These are phyloP conservation scores for Lepus americanus DNA, from an alignment of 2,113 vertebrate genomes.

Conservation along the genomic window DNA sequence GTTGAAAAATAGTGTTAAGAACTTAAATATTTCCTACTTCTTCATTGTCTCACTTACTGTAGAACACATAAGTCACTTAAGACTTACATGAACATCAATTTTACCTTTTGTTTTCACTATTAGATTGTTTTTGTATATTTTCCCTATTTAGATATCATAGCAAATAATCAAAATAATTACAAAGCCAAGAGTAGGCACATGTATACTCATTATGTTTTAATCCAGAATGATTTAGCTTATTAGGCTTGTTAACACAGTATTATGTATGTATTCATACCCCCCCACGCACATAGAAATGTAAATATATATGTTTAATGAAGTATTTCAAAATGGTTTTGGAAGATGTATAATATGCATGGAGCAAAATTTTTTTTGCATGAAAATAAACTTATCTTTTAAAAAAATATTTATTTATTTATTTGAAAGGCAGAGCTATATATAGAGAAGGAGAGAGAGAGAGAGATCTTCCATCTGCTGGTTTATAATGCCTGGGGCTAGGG, in stretches of 20 bases:
- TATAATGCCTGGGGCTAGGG: too few species aligned
- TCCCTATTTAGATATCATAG: not conserved
- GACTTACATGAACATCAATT: not conserved
- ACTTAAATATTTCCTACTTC: not conserved
- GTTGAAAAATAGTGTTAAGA: not conserved
- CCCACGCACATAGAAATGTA: too few species aligned
- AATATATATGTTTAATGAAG: not conserved
- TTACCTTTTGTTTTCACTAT: not conserved
- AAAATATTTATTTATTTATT: too few species aligned
- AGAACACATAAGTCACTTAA: constrained; percentile 35
- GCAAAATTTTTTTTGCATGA: too few species aligned
- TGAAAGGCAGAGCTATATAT: too few species aligned
- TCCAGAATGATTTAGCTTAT: constrained; percentile 17
- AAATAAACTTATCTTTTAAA: too few species aligned
- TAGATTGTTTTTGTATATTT: not conserved
- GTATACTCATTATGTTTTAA: not conserved
- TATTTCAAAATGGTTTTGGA: too few species aligned
- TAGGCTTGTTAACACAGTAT: not conserved
- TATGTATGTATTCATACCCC: not conserved
- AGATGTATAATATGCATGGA: too few species aligned
- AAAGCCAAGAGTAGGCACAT: not conserved
- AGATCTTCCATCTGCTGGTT: too few species aligned
- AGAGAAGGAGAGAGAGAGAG: too few species aligned
- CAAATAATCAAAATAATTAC: not conserved
- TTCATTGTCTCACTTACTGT: not conserved